These are phyloP conservation scores for Tangara arthus DNA, from an alignment of 2,797 vertebrate species.

Conservation along the genomic window DNA sequence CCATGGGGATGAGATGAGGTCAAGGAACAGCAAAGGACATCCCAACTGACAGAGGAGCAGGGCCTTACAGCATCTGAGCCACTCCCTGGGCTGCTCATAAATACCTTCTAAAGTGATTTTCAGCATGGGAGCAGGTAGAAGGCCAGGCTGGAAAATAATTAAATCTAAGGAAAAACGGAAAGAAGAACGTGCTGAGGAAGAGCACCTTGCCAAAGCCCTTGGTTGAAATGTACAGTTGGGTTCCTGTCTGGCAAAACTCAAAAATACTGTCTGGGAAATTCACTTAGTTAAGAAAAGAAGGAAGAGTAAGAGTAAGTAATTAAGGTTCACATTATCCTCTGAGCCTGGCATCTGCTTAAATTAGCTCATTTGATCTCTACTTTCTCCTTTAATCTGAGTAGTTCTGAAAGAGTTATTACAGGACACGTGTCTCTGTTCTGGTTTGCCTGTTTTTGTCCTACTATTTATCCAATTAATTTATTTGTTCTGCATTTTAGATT, in stretches of 20 bases:
- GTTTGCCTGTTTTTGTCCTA: not conserved
- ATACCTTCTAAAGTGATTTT: not conserved
- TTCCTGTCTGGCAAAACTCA: conserved; percentile 44
- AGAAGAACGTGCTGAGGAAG: not conserved
- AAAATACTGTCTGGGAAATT: conserved; percentile 3
- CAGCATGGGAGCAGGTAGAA: not conserved
- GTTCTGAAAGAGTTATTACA: conserved; percentile 29
- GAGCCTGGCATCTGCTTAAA: conserved; percentile 28
- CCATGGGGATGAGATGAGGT: too few species aligned
- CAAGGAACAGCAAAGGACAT: not conserved
- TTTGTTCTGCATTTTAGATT: conserved; percentile 3
- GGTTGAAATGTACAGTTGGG: not conserved
- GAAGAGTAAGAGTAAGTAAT: conserved; percentile 26
- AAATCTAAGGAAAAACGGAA: not conserved
- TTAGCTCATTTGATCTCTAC: conserved; percentile 32
- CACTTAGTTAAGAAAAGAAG: not conserved
- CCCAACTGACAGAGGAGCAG: not conserved
- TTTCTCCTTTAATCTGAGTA: conserved; percentile 35
- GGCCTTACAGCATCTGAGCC: not conserved
- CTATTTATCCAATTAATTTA: conserved; percentile 29
- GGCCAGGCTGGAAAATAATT: not conserved
- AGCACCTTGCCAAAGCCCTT: not conserved
- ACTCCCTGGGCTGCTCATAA: not conserved
- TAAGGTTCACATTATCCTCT: conserved; percentile 4
- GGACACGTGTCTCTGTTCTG: not conserved